These are phyloP conservation scores for Drosophila hawaiiensis DNA, from an alignment of 2,888 invertebrate species.

Conservation along the genomic window DNA sequence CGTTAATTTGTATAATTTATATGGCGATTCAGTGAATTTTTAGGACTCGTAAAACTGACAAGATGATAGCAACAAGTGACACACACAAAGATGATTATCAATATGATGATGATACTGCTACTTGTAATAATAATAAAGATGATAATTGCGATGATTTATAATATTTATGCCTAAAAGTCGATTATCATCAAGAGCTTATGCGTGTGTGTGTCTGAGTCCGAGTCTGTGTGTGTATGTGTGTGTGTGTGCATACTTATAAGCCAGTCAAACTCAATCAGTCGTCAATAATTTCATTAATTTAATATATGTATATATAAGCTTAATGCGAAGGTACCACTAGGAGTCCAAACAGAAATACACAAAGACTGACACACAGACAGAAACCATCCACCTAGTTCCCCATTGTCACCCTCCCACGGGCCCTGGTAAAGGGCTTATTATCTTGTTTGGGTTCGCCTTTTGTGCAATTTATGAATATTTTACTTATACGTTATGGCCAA, in stretches of 20 bases:
- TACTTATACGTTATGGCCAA: conserved; percentile 37
- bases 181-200: conserved; percentile 35
- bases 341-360: conserved; percentile 12
- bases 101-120: conserved; percentile 1
- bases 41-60: conserved; percentile 49
- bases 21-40: conserved; percentile 68
- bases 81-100: conserved; percentile 8
- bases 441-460: conserved; percentile 45
- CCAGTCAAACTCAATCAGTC: conserved; percentile 63
- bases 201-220: not conserved
- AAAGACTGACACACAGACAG: conserved; percentile 1
- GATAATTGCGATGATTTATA: conserved; percentile 57
- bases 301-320: conserved; percentile 61
- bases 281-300: conserved; percentile 76
- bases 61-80: conserved; percentile 64
- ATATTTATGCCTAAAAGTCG: conserved; percentile 55
- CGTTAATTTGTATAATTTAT: conserved; percentile 70
- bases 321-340: conserved; percentile 22
- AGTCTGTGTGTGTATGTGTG: not conserved
- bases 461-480: conserved; percentile 72
- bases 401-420: not conserved
- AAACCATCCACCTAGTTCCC: conserved; percentile 7
- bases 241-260: conserved; percentile 12
- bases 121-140: conserved; percentile 23
- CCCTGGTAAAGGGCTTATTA: conserved; percentile 53